Evolutionary conservation across 2,888 invertebrate species (phyloP).

Genomic region (Nysson spinosus): DNA sequence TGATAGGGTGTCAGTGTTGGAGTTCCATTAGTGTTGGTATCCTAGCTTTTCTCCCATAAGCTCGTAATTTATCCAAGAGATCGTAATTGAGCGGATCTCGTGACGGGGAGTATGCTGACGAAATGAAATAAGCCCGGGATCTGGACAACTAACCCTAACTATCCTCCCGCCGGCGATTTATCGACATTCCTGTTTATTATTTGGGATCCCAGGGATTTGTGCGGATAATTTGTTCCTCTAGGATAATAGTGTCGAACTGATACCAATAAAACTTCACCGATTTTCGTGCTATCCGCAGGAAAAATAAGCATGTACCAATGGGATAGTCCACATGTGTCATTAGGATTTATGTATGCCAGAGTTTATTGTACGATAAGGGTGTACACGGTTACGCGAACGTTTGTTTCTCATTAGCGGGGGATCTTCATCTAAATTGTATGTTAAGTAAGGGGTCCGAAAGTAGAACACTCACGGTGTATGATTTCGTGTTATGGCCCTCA

Average conservation of each 20-base stretch:
- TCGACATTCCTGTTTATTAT: conserved; percentile 27
- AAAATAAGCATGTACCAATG: too few species aligned
- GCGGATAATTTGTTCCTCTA: neutral
- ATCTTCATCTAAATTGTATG: conserved; percentile 24
- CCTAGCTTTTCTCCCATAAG: conserved; percentile 55
- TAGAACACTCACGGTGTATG: conserved; percentile 32
- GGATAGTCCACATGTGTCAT: too few species aligned
- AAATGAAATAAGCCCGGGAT: conserved; percentile 50
- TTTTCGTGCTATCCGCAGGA: too few species aligned
- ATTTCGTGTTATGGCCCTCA: conserved; percentile 19
- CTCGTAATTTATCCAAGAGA: conserved; percentile 57
- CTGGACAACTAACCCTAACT: conserved; percentile 15
- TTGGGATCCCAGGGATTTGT: conserved; percentile 1
- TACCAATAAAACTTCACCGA: conserved; percentile 15
- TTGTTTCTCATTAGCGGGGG: too few species aligned
- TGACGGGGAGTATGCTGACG: conserved; percentile 37
- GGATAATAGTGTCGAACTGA: conserved; percentile 24
- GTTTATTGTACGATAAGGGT: too few species aligned
- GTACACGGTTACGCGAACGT: too few species aligned
- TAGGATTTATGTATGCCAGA: too few species aligned
- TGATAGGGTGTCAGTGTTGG: conserved; percentile 10
- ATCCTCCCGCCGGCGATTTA: conserved; percentile 27
- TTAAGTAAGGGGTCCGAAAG: conserved; percentile 16
- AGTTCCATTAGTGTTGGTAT: conserved; percentile 15
- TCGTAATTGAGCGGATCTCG: conserved; percentile 56